These are phyloP conservation scores for Rhodeus uyekii DNA, from an alignment of 2,797 vertebrate genomes.

Conservation along the genomic window DNA sequence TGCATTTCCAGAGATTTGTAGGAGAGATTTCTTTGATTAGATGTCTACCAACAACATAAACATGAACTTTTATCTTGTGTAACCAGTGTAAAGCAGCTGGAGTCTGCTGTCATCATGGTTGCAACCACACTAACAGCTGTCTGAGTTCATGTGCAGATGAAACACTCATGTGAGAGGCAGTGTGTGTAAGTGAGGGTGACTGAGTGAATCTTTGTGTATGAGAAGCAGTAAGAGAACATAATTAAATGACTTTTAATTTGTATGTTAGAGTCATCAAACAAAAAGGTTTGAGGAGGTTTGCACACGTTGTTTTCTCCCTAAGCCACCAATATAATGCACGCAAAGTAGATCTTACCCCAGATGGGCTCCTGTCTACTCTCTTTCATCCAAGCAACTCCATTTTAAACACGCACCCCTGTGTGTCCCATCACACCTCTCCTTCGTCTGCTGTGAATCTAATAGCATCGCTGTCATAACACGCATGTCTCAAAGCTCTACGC, in stretches of 20 bases:
- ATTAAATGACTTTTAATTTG: no score
- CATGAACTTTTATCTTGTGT: not conserved
- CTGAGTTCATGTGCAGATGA: not conserved
- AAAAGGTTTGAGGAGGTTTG: no score
- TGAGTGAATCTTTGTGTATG: slow-evolving; percentile 3
- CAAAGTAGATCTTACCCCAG: slow-evolving; percentile 1
- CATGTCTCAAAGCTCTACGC: slow-evolving; percentile 24
- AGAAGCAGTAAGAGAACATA: no score
- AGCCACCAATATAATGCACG: not conserved
- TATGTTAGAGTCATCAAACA: no score
- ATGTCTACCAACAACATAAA: not conserved
- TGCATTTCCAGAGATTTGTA: not conserved
- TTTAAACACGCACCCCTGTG: not conserved
- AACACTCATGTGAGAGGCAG: not conserved
- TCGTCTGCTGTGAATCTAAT: slow-evolving; percentile 21
- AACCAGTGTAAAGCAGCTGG: slow-evolving; percentile 19
- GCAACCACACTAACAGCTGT: slow-evolving; percentile 9
- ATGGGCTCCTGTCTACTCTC: slow-evolving; percentile 12
- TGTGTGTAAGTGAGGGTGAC: slow-evolving; percentile 24
- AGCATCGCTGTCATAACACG: slow-evolving; percentile 18
- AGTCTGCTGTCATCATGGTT: slow-evolving; percentile 23
- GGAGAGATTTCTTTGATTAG: not conserved
- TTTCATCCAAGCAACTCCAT: not conserved
- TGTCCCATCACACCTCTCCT: slow-evolving; percentile 18
- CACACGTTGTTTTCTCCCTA: not conserved